Conservation (phyloP, 2,888 invertebrate genomes). For the Xiphydria camelus region DNA sequence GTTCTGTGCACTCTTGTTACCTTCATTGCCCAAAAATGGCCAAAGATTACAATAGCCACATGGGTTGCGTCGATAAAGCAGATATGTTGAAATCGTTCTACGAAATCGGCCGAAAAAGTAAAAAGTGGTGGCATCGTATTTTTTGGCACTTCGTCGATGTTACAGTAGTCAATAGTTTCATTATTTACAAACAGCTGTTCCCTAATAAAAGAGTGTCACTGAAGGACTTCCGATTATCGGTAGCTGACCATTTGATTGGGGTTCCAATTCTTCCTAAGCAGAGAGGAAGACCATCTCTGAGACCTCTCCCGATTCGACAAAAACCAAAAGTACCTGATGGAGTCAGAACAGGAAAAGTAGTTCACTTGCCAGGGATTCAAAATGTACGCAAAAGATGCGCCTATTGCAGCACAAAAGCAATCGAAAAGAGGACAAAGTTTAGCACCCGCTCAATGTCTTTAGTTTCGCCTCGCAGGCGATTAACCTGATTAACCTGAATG, state of each 20-base stretch:
- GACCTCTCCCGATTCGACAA: not conserved
- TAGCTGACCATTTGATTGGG: conserved; percentile 18
- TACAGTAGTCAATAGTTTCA: conserved; percentile 29
- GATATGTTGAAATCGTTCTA: conserved; percentile 37
- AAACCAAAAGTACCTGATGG: conserved; percentile 14
- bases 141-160: no score
- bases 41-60: no score
- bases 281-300: conserved; percentile 2
- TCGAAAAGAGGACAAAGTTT: no score
- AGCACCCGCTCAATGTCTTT: no score
- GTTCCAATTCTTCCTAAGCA: conserved; percentile 9
- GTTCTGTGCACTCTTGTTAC: no score
- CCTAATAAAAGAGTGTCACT: conserved; percentile 13
- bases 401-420: conserved; percentile 24
- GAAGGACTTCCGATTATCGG: conserved; percentile 17
- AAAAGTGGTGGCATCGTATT: no score
- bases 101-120: no score
- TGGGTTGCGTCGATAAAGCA: conserved; percentile 39
- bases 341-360: conserved; percentile 13
- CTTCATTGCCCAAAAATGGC: no score
- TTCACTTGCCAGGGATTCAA: conserved; percentile 16
- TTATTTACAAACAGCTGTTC: conserved; percentile 20
- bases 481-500: no score
- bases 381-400: conserved; percentile 20
- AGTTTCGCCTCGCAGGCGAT: no score